These are phyloP conservation scores for Mastigias papua DNA, from an alignment of 30 jellyfish, hydroid and myxozoan species.

Conservation along the genomic window DNA sequence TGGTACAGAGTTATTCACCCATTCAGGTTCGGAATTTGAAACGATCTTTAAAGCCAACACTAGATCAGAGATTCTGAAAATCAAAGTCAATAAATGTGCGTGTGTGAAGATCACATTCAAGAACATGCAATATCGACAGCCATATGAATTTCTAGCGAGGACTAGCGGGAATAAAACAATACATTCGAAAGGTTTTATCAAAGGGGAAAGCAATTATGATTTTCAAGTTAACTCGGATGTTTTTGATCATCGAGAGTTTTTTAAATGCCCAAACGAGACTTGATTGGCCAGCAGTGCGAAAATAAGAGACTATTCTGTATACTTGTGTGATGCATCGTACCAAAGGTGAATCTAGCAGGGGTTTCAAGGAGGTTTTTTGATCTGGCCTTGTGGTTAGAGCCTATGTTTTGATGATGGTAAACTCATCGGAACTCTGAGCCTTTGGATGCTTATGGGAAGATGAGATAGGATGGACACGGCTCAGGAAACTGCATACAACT, in stretches of 20 bases:
- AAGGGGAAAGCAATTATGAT: constrained; percentile 21
- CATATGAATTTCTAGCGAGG: constrained; percentile 2
- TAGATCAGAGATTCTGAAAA: background rate
- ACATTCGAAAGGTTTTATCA: constrained; percentile 20
- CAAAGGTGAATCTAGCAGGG: too few species aligned
- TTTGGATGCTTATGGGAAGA: too few species aligned
- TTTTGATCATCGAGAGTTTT: constrained; percentile 11
- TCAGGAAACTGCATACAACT: too few species aligned
- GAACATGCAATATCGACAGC: constrained; percentile 1
- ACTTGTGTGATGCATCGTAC: too few species aligned
- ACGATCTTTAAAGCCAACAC: background rate
- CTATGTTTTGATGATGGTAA: too few species aligned
- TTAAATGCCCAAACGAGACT: constrained; percentile 35
- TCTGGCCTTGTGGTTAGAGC: too few species aligned
- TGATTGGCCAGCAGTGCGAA: background rate
- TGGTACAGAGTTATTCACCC: background rate
- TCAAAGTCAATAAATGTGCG: constrained; percentile 28
- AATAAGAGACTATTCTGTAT: too few species aligned
- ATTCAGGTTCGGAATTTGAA: constrained; percentile 17
- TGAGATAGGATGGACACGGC: too few species aligned
- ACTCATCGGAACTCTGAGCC: too few species aligned
- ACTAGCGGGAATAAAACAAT: constrained; percentile 21
- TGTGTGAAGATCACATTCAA: constrained; percentile 27
- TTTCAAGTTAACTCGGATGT: constrained; percentile 20
- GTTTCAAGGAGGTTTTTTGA: too few species aligned